Conservation (phyloP, 2,888 invertebrate species). For the Erynnis tages region DNA sequence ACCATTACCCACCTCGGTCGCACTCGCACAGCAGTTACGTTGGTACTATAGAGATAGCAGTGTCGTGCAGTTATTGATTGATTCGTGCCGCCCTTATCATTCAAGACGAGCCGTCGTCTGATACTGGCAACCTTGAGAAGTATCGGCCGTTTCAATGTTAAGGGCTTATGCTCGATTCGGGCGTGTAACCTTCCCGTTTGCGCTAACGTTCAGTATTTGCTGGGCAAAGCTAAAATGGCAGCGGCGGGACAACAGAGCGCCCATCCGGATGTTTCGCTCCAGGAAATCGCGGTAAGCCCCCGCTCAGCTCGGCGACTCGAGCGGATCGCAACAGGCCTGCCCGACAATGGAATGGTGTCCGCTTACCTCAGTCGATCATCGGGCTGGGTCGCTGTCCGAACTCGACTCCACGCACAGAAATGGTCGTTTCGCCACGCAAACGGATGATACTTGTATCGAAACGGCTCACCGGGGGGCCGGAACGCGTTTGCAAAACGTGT, state of each 20-base stretch:
- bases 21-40: too few species aligned
- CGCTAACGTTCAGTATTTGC: not conserved
- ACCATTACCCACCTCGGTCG: too few species aligned
- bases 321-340: conserved; percentile 18
- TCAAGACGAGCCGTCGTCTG: too few species aligned
- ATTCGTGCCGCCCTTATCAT: too few species aligned
- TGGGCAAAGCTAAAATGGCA: not conserved
- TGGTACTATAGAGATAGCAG: too few species aligned
- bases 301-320: conserved; percentile 1
- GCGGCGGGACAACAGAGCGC: not conserved
- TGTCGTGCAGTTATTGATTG: too few species aligned
- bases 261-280: not conserved
- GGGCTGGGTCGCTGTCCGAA: not conserved
- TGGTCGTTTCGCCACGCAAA: not conserved
- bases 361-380: conserved; percentile 21
- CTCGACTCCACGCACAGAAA: not conserved
- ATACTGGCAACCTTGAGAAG: too few species aligned
- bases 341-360: not conserved
- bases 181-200: not conserved
- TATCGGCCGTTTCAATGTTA: too few species aligned
- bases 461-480: not conserved
- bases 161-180: not conserved
- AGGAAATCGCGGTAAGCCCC: not conserved
- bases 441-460: not conserved
- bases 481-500: conserved; percentile 9